Evolutionary conservation across 1,140 invertebrate genomes (phyloP), one percentile per base, ranked within the genome.

Genomic region (Drosophila mayri): DNA sequence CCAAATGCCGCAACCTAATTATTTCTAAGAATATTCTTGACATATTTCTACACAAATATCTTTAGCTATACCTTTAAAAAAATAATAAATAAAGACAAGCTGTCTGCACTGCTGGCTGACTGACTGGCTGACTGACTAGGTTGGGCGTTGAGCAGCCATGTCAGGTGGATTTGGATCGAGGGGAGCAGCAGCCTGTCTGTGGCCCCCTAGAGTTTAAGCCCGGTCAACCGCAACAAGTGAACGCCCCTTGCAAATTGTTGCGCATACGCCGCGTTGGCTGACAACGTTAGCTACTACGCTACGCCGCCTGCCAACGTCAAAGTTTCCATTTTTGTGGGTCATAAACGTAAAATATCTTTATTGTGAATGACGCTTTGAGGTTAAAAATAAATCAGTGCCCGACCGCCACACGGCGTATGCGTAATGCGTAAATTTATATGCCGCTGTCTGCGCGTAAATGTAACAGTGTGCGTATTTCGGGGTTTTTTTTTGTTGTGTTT

Each of bases 301-400:
- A 25, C 25, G 52, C 16, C 30, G 52, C 60, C 54, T 71, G 63
- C 50, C 61, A 41, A 41, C 52, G 77, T 73, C 54, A 55, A 63
- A 47, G 76, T 81, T 70, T 84, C 52, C 64, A 41, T 78, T 85
- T 85, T 85, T 82, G 82, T 85, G 79, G 83, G 61, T 74, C 84
- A 88, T 87, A 87, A 87, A 87, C 71, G 76, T 88, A 82, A 88
- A 80, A 80, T 84, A 88, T 77, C 70, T 79, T 88, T 83, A 83
- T 88, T 88, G 85, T 77, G 76, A 80, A 88, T 78, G 84, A 88
- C 76, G 84, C 67, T 77, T 74, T 80, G 83, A 86, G 80, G 84
- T 88, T 88, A 83, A 87, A 87, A 87, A 87, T 87, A 87, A 87
- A 87, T 88, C 84, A 76, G 72, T 41, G 70, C 71, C 68, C 75